Percentiles rank a stretch among this genome's conserved stretches.
phyloP scores from a whole-genome alignment of 1,140 invertebrate genomes.

The Thaumatotibia leucotreta region DNA sequence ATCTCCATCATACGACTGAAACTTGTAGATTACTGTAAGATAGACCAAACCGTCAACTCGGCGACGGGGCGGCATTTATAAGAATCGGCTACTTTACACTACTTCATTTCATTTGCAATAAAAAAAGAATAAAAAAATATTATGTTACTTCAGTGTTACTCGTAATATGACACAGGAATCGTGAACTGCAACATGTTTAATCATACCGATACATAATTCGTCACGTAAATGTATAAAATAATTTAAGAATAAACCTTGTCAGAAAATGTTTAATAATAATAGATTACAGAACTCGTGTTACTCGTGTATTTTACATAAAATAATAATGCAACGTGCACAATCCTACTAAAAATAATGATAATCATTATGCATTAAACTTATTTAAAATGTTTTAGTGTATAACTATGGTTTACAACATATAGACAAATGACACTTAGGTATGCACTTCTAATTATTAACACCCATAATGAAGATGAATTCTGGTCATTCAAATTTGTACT shows the following conservation, averaged over 20 bases:
- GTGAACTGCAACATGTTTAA: too few species aligned
- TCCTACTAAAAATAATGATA: background rate
- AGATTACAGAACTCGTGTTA: too few species aligned
- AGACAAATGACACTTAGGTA: background rate
- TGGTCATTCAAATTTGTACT: constrained; percentile 6
- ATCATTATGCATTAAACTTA: constrained; percentile 7
- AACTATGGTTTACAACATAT: background rate
- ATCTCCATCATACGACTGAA: constrained; percentile 48
- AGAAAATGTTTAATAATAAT: too few species aligned
- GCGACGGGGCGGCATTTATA: background rate
- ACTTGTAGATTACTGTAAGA: constrained; percentile 1
- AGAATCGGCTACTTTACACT: background rate
- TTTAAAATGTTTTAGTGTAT: background rate
- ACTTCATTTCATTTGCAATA: background rate
- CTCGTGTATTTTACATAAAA: background rate
- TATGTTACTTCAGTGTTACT: background rate
- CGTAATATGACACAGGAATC: too few species aligned
- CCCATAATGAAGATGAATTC: background rate
- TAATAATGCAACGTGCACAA: background rate
- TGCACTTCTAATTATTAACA: background rate
- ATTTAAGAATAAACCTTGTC: too few species aligned
- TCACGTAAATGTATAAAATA: too few species aligned
- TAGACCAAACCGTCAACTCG: background rate
- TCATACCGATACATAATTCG: too few species aligned
- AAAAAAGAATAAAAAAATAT: background rate